Evolutionary conservation across 2,113 vertebrate genomes (phyloP).

Genomic region (Podarcis raffonei): DNA sequence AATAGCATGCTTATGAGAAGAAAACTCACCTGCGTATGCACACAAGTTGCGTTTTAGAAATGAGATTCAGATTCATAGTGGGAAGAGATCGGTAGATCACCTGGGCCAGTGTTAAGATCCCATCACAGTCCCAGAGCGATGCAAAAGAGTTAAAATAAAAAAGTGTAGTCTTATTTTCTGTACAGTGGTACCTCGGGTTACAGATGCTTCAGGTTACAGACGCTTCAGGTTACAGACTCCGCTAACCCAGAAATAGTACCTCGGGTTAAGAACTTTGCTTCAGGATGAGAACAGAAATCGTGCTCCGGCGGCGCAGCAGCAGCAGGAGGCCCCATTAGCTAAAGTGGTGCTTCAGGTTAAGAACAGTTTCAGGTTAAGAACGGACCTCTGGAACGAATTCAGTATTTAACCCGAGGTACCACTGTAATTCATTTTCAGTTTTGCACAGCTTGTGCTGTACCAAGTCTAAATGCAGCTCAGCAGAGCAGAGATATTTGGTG

Average conservation of each 20-base stretch:
- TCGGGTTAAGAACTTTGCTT: too few relatives aligned
- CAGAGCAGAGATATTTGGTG: not conserved
- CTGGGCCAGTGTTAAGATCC: not conserved
- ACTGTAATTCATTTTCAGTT: not conserved
- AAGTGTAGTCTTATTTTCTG: not conserved
- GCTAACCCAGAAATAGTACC: too few relatives aligned
- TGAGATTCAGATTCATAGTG: not conserved
- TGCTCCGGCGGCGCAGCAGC: too few relatives aligned
- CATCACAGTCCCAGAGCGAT: not conserved
- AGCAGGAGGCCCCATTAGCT: too few relatives aligned
- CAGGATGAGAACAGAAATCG: too few relatives aligned
- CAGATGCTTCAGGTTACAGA: too few relatives aligned
- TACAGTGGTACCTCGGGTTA: too few relatives aligned
- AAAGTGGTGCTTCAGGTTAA: too few relatives aligned
- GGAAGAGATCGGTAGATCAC: not conserved
- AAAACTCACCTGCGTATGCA: not conserved
- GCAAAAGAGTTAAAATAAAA: not conserved
- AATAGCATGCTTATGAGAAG: slow-evolving; percentile 41
- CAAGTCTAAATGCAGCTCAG: not conserved
- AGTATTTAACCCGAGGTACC: too few relatives aligned
- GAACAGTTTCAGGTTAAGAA: too few relatives aligned
- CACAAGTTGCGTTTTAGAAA: not conserved
- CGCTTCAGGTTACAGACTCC: too few relatives aligned
- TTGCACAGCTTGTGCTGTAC: not conserved
- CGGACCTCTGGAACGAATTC: too few relatives aligned